A percentile compares a stretch with the other conserved stretches of the same genome.
These are phyloP conservation scores for Nothobranchius furzeri DNA, from an alignment of 2,113 vertebrate species.

Conservation along the genomic window DNA sequence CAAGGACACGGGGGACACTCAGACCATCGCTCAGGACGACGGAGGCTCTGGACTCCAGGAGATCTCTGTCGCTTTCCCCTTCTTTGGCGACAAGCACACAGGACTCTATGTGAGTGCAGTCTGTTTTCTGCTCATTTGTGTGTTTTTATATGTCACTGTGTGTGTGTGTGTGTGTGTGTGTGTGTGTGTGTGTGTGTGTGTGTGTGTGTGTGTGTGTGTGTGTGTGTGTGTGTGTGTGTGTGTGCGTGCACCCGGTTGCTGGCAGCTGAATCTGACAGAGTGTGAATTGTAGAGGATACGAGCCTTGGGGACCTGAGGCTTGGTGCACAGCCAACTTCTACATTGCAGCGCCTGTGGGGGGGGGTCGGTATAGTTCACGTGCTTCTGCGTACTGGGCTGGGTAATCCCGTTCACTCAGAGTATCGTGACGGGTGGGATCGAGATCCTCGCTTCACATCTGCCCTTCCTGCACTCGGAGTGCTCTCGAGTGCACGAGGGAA, in stretches of 20 bases:
- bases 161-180: no score
- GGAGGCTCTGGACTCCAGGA: constrained; percentile 92
- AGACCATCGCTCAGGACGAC: constrained; percentile 90
- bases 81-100: constrained; percentile 91
- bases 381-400: constrained; percentile 30
- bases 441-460: constrained; percentile 57
- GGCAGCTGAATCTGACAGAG: constrained; percentile 57
- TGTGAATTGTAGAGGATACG: constrained; percentile 56
- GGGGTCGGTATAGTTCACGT: constrained; percentile 59
- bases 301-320: constrained; percentile 52
- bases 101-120: constrained; percentile 93
- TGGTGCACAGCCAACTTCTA: constrained; percentile 49
- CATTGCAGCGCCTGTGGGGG: constrained; percentile 48
- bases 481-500: constrained; percentile 25
- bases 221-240: not conserved
- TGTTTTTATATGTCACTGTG: constrained; percentile 29
- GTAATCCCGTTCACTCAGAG: constrained; percentile 50
- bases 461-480: constrained; percentile 14
- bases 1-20: constrained; percentile 76
- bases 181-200: no score
- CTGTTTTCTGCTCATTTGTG: constrained; percentile 22
- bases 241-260: constrained; percentile 47
- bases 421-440: constrained; percentile 40
- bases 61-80: constrained; percentile 90
- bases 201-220: no score